Base-by-base conservation (phyloP, 2,888 invertebrate species). In the Dryobotodes eremita region DNA sequence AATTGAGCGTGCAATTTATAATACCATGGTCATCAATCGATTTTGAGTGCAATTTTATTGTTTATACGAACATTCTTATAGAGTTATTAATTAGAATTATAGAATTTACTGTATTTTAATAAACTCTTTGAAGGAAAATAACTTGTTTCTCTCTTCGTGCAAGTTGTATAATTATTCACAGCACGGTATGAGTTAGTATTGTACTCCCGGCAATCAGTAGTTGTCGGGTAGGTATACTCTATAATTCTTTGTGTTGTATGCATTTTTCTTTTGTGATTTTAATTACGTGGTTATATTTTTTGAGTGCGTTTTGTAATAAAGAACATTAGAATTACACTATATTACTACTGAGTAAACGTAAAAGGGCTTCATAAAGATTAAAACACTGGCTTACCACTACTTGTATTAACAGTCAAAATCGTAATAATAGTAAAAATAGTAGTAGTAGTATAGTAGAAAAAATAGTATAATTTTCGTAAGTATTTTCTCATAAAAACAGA, bases 1-100 rank as follows among this genome's bases (percentile, higher is more conserved):
- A 92, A 92, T 91, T 92, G 89, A 89, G 89, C 89, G 84, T 88
- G 80, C 84, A 84, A 90, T 90, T 91, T 90, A 90, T 88, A 90
- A 90, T 86, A 64, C 61, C 36, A 72, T 75, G 75, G 71, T 74
- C 83, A 80, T 81, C 82, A 84, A 79, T 82, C 64, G 66, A 77
- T 75, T 75, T 80, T 57, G 23, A 74, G 65, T 71, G 66, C 68
- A 76, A 71, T 76, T 36, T 82, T 61, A 62, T 26, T 64, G 62
- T 70, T 36, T 72, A 55, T 61, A 70, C 8, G 0, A 62, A 65
- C 23, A 66, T 77, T 70, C 13, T 31, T 59, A 61, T 20, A 23
- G 36, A 75, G 61, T 57, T 68, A 70, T 57, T 42, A 68, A 73
- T 61, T n/a, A 53, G 26, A 64, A 46, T 68, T 57, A 71, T 57